Evolutionary conservation across 2,888 invertebrate genomes (phyloP).

Genomic region (Acronicta alni): DNA sequence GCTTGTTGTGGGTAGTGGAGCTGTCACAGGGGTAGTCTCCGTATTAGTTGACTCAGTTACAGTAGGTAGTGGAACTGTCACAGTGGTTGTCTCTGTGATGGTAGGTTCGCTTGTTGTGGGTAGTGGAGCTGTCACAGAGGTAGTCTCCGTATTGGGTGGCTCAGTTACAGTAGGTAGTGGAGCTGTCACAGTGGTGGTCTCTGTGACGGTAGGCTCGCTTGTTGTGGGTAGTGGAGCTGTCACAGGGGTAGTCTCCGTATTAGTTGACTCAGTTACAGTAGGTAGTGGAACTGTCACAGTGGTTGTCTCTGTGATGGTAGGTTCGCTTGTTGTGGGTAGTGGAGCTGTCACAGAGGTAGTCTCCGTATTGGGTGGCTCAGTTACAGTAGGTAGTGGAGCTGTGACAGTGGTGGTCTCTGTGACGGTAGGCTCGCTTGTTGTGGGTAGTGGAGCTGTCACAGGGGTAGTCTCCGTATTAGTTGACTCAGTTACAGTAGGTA

Average conservation of each 20-base stretch:
- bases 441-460: slow-evolving; percentile 1
- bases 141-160: neutral
- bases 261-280: no score
- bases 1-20: no score
- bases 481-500: slow-evolving; percentile 9
- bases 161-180: slow-evolving; percentile 13
- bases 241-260: no score
- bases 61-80: no score
- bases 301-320: neutral
- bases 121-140: neutral
- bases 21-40: no score
- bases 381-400: neutral
- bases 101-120: no score
- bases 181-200: slow-evolving; percentile 8
- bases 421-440: neutral
- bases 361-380: neutral
- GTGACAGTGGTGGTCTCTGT: slow-evolving; percentile 3
- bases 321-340: slow-evolving; percentile 16
- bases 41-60: no score
- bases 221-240: no score
- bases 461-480: neutral
- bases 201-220: neutral
- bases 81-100: no score
- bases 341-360: slow-evolving; percentile 12
- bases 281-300: neutral